Evolutionary conservation across 1,140 invertebrate species (phyloP).

Genomic region (Muscidifurax raptorellus): DNA sequence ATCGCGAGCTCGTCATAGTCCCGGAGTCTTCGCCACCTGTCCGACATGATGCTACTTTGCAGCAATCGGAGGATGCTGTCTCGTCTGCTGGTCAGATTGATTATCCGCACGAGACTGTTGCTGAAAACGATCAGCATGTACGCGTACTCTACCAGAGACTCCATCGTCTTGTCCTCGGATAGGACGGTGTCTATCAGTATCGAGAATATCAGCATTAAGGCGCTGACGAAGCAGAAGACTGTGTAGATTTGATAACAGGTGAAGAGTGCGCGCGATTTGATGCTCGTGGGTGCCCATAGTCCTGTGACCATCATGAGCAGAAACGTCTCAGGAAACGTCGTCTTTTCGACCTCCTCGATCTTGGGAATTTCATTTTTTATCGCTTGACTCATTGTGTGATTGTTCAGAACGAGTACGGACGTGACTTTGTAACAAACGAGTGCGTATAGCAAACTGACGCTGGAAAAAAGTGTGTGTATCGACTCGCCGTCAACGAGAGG

Average conservation of each 20-base stretch:
- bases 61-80: neutral
- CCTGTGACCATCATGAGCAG: neutral
- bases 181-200: neutral
- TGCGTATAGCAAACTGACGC: no score
- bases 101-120: neutral
- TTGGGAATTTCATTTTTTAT: neutral
- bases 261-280: neutral
- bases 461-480: no score
- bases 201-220: neutral
- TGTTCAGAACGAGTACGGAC: no score
- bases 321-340: neutral
- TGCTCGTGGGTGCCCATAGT: slow-evolving; percentile 11
- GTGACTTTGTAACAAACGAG: no score
- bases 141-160: neutral
- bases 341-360: neutral
- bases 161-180: neutral
- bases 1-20: neutral
- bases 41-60: neutral
- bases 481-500: no score
- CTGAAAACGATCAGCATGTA: neutral
- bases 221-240: neutral
- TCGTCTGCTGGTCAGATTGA: neutral
- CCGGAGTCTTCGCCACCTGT: neutral
- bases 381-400: no score
- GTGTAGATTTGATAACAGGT: neutral